Percentiles rank a stretch among this genome's conserved stretches.
Conservation (phyloP, 2,113 vertebrate genomes). For the Myotis lucifugus region DNA sequence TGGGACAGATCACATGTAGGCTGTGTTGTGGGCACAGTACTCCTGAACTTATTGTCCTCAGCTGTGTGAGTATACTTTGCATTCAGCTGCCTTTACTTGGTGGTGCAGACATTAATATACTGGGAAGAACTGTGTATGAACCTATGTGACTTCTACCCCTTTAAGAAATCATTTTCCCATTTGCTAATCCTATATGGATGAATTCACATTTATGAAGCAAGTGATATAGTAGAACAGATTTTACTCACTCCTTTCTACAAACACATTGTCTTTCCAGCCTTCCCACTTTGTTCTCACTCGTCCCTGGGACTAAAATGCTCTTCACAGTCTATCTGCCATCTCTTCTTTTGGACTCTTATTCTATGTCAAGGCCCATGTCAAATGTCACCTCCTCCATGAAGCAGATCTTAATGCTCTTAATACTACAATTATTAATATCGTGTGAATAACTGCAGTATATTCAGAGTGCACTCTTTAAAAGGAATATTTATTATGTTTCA, state of each 20-base stretch:
- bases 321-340: neutral
- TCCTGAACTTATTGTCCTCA: neutral
- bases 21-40: neutral
- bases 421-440: no score
- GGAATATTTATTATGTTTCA: neutral
- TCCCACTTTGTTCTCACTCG: neutral
- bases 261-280: neutral
- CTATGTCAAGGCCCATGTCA: neutral
- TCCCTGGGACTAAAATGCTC: neutral
- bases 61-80: neutral
- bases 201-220: neutral
- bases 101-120: neutral
- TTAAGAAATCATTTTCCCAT: neutral
- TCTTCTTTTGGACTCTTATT: neutral
- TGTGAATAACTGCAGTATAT: neutral
- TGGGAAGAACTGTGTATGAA: neutral
- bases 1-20: neutral
- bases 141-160: rapidly evolving
- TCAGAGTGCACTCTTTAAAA: neutral
- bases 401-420: neutral
- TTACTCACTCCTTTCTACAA: neutral
- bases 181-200: neutral
- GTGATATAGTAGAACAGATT: neutral
- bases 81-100: neutral
- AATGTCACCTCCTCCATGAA: neutral